These are phyloP conservation scores for Polyploca ridens DNA, from an alignment of 2,888 invertebrate species.

Conservation along the genomic window DNA sequence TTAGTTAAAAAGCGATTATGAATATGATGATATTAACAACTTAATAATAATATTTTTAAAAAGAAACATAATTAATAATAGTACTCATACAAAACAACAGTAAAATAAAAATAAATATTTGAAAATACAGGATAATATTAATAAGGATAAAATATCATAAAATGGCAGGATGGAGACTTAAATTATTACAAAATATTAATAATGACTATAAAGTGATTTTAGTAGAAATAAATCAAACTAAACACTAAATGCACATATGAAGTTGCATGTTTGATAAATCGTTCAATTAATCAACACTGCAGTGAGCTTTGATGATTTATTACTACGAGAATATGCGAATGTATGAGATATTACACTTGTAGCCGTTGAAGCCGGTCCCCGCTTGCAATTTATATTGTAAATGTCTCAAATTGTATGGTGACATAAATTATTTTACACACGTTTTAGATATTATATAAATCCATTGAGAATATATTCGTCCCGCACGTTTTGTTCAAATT, in stretches of 20 bases:
- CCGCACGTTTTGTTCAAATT: no score
- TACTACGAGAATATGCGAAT: constrained; percentile 18
- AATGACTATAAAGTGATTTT: neutral
- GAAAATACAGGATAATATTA: no score
- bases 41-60: no score
- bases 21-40: no score
- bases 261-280: constrained; percentile 36
- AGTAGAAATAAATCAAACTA: constrained; percentile 30
- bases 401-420: neutral
- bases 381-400: constrained; percentile 7
- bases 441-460: neutral
- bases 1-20: no score
- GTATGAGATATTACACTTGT: constrained; percentile 1
- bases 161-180: no score
- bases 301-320: constrained; percentile 34
- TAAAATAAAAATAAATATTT: no score
- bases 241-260: constrained; percentile 28
- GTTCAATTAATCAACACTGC: constrained; percentile 36
- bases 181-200: no score
- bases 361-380: neutral
- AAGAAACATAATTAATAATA: no score
- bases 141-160: no score
- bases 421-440: neutral
- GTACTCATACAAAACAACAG: no score
- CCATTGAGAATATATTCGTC: no score